Percentiles rank a stretch among this genome's conserved stretches.
Conservation (phyloP, 2,888 invertebrate genomes). For the Melangyna quadrimaculata region DNA sequence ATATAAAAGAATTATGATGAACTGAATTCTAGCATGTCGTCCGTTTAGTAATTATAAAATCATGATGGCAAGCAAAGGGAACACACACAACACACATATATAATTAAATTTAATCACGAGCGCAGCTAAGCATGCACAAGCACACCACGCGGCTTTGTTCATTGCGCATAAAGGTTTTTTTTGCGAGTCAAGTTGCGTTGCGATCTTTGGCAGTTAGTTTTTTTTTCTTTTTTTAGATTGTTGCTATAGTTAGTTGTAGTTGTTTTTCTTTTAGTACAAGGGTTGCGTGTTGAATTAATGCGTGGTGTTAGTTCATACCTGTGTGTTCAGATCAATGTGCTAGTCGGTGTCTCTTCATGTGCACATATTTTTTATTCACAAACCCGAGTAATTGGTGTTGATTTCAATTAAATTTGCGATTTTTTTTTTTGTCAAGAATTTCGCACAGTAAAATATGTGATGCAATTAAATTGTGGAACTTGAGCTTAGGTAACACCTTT, state of each 20-base stretch:
- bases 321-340: neutral
- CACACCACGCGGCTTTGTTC: conserved; percentile 25
- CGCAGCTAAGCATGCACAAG: conserved; percentile 62
- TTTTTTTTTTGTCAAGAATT: neutral
- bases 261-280: neutral
- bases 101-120: conserved; percentile 69
- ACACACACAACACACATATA: conserved; percentile 16
- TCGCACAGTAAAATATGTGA: neutral
- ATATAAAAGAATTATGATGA: conserved; percentile 19
- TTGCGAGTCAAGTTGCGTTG: too few relatives aligned
- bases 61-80: neutral
- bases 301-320: conserved; percentile 26
- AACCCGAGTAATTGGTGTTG: conserved; percentile 40
- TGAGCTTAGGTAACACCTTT: neutral
- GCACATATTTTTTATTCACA: conserved; percentile 21
- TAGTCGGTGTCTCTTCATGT: conserved; percentile 4
- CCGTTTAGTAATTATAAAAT: conserved; percentile 68
- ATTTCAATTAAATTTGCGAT: conserved; percentile 17
- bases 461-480: neutral
- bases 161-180: conserved; percentile 7
- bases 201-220: conserved; percentile 8
- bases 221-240: neutral
- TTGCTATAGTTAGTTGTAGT: neutral
- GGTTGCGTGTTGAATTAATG: conserved; percentile 52
- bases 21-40: conserved; percentile 63